These are phyloP conservation scores for Streblospio benedicti DNA, from an alignment of 1,140 invertebrate genomes.

Conservation along the genomic window DNA sequence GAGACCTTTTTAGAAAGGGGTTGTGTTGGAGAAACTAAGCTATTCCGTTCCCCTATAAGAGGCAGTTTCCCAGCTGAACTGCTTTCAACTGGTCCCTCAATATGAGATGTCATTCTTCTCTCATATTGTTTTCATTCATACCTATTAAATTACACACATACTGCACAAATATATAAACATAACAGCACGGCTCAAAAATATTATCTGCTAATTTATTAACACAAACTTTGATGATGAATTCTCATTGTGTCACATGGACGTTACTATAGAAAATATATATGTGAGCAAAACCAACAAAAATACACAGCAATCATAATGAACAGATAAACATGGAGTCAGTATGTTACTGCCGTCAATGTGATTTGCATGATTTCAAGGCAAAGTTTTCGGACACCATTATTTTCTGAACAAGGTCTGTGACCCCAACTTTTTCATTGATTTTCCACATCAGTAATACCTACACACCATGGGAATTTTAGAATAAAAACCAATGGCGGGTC, in stretches of 20 bases:
- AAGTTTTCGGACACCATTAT: no score
- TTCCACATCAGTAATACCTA: no score
- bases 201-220: neutral
- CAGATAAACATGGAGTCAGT: no score
- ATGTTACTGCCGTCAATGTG: no score
- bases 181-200: neutral
- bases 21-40: slow-evolving; percentile 23
- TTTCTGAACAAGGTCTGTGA: no score
- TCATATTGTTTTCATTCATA: neutral
- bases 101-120: neutral
- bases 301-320: no score
- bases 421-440: no score
- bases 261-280: neutral
- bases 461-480: no score
- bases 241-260: neutral
- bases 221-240: neutral
- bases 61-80: slow-evolving; percentile 15
- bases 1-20: slow-evolving; percentile 4
- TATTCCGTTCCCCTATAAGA: slow-evolving; percentile 25
- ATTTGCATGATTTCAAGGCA: no score
- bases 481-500: no score
- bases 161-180: neutral
- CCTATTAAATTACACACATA: neutral
- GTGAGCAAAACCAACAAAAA: neutral
- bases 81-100: neutral